Percentiles rank a stretch among this genome's conserved stretches.
Evolutionary conservation across 2,113 vertebrate species (phyloP).

Genomic region (Gymnogyps californianus): DNA sequence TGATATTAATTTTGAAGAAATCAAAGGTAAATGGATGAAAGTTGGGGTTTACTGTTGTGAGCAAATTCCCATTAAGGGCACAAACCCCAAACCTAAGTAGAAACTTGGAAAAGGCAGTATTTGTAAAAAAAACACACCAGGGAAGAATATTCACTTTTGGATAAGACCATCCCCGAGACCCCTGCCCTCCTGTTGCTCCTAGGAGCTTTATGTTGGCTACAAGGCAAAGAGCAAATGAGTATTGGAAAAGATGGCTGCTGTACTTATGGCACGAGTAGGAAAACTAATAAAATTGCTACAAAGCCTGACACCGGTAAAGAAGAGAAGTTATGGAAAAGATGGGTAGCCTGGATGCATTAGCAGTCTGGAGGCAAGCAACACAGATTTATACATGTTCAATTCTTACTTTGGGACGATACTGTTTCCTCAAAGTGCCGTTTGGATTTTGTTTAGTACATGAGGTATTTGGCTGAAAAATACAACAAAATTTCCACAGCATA

Average conservation of each 20-base stretch:
- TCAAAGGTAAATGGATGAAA: neutral
- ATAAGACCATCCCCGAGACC: neutral
- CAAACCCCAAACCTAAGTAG: neutral
- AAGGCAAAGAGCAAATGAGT: neutral
- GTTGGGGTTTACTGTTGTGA: neutral
- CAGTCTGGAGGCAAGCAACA: neutral
- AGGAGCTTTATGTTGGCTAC: neutral
- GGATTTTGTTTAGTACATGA: neutral
- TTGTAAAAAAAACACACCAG: neutral
- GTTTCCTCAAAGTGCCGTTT: neutral
- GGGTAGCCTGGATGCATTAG: neutral
- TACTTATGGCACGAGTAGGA: neutral
- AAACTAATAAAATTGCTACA: neutral
- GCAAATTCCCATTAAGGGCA: neutral
- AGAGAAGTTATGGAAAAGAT: neutral
- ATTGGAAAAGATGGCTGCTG: neutral
- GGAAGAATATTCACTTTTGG: neutral
- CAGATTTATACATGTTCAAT: neutral
- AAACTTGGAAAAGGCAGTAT: neutral
- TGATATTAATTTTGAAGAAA: neutral
- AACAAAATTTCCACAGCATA: neutral
- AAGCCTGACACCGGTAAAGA: neutral
- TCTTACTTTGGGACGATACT: neutral
- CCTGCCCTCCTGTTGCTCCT: neutral
- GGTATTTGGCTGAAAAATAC: neutral